Conservation (phyloP, 1,140 invertebrate species). For the Octopus bimaculoides region DNA sequence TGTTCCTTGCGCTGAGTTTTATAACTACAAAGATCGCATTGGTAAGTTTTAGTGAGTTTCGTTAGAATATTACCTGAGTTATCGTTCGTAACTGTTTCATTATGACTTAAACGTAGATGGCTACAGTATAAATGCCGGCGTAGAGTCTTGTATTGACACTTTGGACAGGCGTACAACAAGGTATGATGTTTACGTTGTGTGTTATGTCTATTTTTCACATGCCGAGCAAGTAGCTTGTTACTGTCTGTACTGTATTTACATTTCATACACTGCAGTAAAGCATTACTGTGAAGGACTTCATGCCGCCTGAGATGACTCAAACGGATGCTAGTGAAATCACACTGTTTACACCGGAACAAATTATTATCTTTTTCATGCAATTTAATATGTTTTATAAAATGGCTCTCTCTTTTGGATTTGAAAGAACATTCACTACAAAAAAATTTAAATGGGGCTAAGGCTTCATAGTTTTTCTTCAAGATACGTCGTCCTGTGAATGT, state of each 20-base stretch:
- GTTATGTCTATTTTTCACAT: slow-evolving; percentile 16
- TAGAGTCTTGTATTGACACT: slow-evolving; percentile 42
- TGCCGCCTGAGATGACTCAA: slow-evolving; percentile 48
- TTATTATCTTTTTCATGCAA: slow-evolving; percentile 47
- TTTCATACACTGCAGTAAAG: slow-evolving; percentile 34
- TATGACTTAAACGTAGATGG: slow-evolving; percentile 28
- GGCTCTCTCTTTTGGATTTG: slow-evolving; percentile 54
- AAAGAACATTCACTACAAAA: slow-evolving; percentile 56
- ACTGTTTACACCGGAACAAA: slow-evolving; percentile 47
- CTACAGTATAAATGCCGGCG: slow-evolving; percentile 33
- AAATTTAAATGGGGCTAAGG: slow-evolving; percentile 47
- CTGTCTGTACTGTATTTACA: slow-evolving; percentile 33
- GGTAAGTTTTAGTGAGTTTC: slow-evolving; percentile 26
- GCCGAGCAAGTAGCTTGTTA: slow-evolving; percentile 16
- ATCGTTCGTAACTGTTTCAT: slow-evolving; percentile 14
- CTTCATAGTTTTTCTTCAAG: slow-evolving; percentile 41
- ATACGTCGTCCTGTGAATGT: background rate
- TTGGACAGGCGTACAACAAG: slow-evolving; percentile 26
- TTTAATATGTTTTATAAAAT: slow-evolving; percentile 49
- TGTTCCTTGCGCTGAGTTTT: slow-evolving; percentile 53
- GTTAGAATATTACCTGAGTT: background rate
- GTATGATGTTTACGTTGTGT: slow-evolving; percentile 18
- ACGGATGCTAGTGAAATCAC: slow-evolving; percentile 51
- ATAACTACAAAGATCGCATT: slow-evolving; percentile 48
- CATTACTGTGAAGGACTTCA: slow-evolving; percentile 47